A percentile compares a stretch with the other conserved stretches of the same genome.
Evolutionary conservation across 2,113 vertebrate species (phyloP).

Genomic region (Galeopterus variegatus): DNA sequence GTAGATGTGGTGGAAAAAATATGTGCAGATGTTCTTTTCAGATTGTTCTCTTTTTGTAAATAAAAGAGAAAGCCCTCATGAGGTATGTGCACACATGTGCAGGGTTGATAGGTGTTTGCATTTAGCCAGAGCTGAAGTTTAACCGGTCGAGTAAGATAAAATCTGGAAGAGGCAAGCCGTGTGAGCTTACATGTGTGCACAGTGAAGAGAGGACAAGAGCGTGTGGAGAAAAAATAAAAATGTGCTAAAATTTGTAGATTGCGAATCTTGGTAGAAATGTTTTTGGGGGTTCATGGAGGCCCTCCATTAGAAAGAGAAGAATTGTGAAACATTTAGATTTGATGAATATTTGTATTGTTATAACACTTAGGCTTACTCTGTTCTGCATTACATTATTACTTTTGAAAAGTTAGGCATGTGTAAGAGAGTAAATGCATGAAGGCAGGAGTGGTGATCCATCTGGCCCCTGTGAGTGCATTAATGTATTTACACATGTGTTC

Average conservation of each 20-base stretch:
- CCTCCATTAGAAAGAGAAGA: not conserved
- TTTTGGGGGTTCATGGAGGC: rapidly evolving
- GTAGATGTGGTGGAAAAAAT: not conserved
- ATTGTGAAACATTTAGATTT: not conserved
- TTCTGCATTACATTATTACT: not conserved
- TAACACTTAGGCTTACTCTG: not conserved
- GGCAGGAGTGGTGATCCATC: not conserved
- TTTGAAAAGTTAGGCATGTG: not conserved
- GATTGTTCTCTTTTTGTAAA: not conserved
- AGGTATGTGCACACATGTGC: not conserved
- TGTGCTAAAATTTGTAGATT: not conserved
- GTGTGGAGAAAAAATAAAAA: not conserved
- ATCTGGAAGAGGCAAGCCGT: not conserved
- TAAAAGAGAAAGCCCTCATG: no score
- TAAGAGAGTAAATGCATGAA: not conserved
- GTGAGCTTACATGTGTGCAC: not conserved
- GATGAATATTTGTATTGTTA: not conserved
- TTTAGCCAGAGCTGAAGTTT: not conserved
- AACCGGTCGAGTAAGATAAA: not conserved
- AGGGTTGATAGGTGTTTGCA: not conserved
- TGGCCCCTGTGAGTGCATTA: not conserved
- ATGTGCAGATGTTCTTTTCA: not conserved
- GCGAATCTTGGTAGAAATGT: not conserved
- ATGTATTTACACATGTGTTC: not conserved
- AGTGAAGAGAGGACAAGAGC: not conserved